phyloP scores from a whole-genome alignment of 2,113 vertebrate species.

The Tiliqua scincoides region DNA sequence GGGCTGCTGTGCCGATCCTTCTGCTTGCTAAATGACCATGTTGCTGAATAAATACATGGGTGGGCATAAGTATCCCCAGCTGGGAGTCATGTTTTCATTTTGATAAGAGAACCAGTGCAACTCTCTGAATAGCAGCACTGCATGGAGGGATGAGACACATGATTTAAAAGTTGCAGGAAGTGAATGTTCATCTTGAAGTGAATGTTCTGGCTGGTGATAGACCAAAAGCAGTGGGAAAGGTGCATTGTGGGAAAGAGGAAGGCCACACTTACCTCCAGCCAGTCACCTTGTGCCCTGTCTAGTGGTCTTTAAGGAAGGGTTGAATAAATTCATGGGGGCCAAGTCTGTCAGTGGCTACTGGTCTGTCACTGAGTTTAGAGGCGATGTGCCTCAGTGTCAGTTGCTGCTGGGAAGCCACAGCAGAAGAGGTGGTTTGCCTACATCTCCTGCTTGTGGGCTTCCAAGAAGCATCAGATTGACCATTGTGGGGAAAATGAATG shows the following conservation, averaged over 20 bases:
- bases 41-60: not conserved
- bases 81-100: not conserved
- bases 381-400: too few species aligned
- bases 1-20: conserved; percentile 14
- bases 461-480: too few species aligned
- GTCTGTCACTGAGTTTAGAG: too few species aligned
- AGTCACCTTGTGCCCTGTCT: not conserved
- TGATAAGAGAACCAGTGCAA: not conserved
- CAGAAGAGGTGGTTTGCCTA: too few species aligned
- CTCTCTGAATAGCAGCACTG: not conserved
- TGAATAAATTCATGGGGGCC: too few species aligned
- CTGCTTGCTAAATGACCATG: not conserved
- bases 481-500: too few species aligned
- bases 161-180: not conserved
- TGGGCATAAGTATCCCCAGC: not conserved
- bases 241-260: not conserved
- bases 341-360: too few species aligned
- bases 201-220: not conserved
- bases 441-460: too few species aligned
- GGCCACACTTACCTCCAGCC: not conserved
- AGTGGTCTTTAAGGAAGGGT: too few species aligned
- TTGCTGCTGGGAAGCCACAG: too few species aligned
- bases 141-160: too few species aligned
- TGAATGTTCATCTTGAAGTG: not conserved
- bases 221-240: not conserved